Base-by-base conservation (phyloP, 2,888 invertebrate genomes). In the Scrobipalpa atriplicella region DNA sequence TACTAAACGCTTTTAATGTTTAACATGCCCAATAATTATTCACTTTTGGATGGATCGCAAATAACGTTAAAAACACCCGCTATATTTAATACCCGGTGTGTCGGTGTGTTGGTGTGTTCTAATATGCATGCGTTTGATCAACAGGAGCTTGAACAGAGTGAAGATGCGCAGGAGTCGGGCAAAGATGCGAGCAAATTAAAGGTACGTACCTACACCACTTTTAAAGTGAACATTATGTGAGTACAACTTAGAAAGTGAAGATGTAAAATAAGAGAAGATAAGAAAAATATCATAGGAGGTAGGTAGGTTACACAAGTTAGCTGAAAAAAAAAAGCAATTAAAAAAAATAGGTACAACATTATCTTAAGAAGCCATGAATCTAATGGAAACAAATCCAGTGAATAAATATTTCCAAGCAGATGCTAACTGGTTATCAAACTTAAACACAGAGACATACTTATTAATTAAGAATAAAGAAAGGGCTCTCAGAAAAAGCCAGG, bases 91-190 rank as follows among this genome's bases (percentile, higher is more conserved):
- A 47, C 21, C 21, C 13, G 29, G 38, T 29, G 38, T 58, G n/a
- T 16, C 16, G 58, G 38, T 58, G 58, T 36, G n/a, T 36, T 8
- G 52, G 52, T 52, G 18, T 52, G 29, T 7, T 8, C 38, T 58
- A 58, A 58, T 58, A 36, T 38, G 58, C 58, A 58, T 58, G 58
- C 58, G 38, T 58, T 58, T 58, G 58, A 47, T 29, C 58, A 38
- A 58, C 58, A 58, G 58, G 58, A 58, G 8, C 38, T 58, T 9
- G 38, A 58, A 16, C 38, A 58, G n/a, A 18, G 5, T 11, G 13
- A 41, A 13, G 13, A 2, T 51, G 51, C 18, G 52, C 36, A 38
- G 38, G 36, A 38, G 38, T 36, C 16, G 1, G 8, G 0, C 38
- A 56, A 56, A 29, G 36, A 5, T 2, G 56, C 6, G 1, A 36